Percentiles rank a stretch among this genome's conserved stretches.
phyloP scores from a whole-genome alignment of 1,140 invertebrate genomes.

The Spodoptera frugiperda region DNA sequence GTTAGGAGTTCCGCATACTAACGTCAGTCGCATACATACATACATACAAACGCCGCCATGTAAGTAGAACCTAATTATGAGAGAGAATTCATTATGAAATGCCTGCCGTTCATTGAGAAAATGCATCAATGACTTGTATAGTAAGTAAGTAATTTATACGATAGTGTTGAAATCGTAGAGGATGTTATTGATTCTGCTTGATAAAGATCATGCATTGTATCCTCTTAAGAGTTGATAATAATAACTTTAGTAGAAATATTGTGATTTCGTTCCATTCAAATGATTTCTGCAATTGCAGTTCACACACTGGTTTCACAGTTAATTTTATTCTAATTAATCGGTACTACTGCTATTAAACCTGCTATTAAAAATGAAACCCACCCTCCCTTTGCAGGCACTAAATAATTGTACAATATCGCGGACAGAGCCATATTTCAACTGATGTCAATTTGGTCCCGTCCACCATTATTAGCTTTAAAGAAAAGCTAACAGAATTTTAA shows the following conservation, averaged over 20 bases:
- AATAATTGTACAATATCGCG: conserved; percentile 18
- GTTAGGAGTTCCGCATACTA: conserved; percentile 36
- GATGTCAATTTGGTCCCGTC: conserved; percentile 22
- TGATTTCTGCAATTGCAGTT: too few relatives aligned
- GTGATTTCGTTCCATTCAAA: too few relatives aligned
- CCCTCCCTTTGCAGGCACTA: not conserved
- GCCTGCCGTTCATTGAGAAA: not conserved
- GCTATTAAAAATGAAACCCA: not conserved
- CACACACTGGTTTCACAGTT: too few relatives aligned
- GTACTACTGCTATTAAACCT: not conserved
- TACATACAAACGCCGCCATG: not conserved
- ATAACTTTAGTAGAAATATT: too few relatives aligned
- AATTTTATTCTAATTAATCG: not conserved
- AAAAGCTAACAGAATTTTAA: conserved; percentile 21
- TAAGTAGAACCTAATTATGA: conserved; percentile 4
- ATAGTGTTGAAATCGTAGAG: too few relatives aligned
- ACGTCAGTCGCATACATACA: not conserved
- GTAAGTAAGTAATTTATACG: too few relatives aligned
- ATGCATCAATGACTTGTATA: too few relatives aligned
- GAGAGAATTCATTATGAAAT: conserved; percentile 8
- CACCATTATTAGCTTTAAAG: conserved; percentile 22
- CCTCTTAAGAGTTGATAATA: too few relatives aligned
- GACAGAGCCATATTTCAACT: conserved; percentile 14
- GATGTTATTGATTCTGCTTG: too few relatives aligned
- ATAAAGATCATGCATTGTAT: too few relatives aligned